phyloP scores from a whole-genome alignment of 2,797 vertebrate genomes.

The Typhlichthys subterraneus region DNA sequence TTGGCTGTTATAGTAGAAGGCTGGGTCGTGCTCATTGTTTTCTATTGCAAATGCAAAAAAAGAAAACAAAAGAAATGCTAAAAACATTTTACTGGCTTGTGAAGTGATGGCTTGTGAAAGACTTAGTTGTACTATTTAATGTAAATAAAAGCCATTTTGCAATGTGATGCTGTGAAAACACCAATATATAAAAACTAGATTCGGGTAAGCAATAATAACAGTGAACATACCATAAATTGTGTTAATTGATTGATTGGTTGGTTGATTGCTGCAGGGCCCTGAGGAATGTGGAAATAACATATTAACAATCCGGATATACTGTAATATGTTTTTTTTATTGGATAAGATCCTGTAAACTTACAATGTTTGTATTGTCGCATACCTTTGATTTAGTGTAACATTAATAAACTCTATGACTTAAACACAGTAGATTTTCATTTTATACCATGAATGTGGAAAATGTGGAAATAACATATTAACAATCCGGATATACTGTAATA shows the following conservation, averaged over 20 bases:
- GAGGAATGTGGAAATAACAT: conserved; percentile 14
- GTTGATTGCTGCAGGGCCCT: conserved; percentile 14
- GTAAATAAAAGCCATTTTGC: neutral
- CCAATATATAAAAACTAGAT: neutral
- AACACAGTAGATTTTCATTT: conserved; percentile 11
- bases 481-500: neutral
- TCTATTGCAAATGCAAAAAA: conserved; percentile 40
- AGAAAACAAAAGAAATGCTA: neutral
- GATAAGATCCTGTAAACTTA: neutral
- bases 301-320: neutral
- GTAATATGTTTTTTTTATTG: too few species aligned
- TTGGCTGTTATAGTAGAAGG: neutral
- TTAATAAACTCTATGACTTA: too few species aligned
- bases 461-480: conserved; percentile 12
- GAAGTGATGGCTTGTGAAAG: neutral
- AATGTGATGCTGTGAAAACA: neutral
- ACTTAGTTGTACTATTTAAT: neutral
- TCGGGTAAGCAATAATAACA: neutral
- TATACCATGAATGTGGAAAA: too few species aligned
- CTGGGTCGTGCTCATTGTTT: conserved; percentile 44
- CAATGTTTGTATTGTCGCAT: too few species aligned
- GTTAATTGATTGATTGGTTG: neutral
- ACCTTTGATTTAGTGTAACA: too few species aligned
- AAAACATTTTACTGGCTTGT: neutral
- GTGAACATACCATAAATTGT: conserved; percentile 55